Evolutionary conservation across 2,888 invertebrate species (phyloP).

Genomic region (Endomychus coccineus): DNA sequence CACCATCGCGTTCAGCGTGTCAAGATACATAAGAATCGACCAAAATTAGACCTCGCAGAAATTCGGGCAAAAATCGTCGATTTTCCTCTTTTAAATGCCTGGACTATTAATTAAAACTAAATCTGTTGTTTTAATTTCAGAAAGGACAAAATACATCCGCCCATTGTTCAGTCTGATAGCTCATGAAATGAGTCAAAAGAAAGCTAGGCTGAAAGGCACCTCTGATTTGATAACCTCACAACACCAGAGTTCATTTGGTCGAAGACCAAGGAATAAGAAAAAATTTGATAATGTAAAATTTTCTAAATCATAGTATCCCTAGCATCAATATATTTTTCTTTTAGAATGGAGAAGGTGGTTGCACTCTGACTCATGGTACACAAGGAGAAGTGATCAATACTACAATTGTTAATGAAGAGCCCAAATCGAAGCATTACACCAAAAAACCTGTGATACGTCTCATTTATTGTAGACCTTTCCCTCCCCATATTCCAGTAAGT

Average conservation of each 20-base stretch:
- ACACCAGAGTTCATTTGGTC: too few species aligned
- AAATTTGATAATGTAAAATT: slow-evolving; percentile 49
- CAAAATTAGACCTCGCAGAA: too few species aligned
- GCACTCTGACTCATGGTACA: slow-evolving; percentile 57
- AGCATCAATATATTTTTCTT: slow-evolving; percentile 22
- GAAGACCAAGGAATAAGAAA: slow-evolving; percentile 45
- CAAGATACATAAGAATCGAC: too few species aligned
- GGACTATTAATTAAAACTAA: neutral
- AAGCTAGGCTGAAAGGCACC: too few species aligned
- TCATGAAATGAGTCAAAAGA: too few species aligned
- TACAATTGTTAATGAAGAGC: slow-evolving; percentile 40
- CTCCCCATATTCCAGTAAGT: slow-evolving; percentile 50
- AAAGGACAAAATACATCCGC: slow-evolving; percentile 7
- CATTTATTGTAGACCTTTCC: slow-evolving; percentile 54
- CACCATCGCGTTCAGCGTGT: too few species aligned
- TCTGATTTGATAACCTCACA: too few species aligned
- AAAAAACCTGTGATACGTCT: slow-evolving; percentile 49
- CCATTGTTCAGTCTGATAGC: slow-evolving; percentile 3
- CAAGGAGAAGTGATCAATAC: slow-evolving; percentile 50
- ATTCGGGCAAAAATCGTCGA: too few species aligned
- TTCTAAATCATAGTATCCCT: too few species aligned
- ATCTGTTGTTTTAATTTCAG: too few species aligned
- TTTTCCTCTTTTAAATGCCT: too few species aligned
- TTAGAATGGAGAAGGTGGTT: slow-evolving; percentile 56
- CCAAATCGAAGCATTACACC: slow-evolving; percentile 35